phyloP scores from a whole-genome alignment of 2,888 invertebrate species.

The Cosmia pyralina region DNA sequence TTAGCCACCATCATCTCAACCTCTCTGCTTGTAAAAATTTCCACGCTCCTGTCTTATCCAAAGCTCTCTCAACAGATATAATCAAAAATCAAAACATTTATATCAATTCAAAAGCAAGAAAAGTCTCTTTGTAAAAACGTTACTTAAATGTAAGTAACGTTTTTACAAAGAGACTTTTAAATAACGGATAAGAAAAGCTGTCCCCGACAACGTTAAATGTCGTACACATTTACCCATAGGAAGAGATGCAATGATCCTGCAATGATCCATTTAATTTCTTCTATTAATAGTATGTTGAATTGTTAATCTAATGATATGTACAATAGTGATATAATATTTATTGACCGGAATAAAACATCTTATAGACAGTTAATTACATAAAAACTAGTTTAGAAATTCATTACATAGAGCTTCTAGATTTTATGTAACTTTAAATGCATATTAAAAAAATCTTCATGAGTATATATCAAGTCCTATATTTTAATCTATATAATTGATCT shows the following conservation, averaged over 20 bases:
- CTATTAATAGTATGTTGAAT: slow-evolving; percentile 4
- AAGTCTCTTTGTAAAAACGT: neutral
- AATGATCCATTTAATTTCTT: neutral
- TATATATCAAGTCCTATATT: neutral
- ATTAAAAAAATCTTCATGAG: neutral
- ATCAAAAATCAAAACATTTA: neutral
- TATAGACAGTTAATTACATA: slow-evolving; percentile 11
- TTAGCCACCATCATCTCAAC: neutral
- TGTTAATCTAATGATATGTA: slow-evolving; percentile 2
- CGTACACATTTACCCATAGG: neutral
- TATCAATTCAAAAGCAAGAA: neutral
- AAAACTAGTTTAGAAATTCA: slow-evolving; percentile 25
- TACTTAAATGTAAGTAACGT: too few species aligned
- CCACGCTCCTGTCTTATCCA: neutral
- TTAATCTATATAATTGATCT: neutral
- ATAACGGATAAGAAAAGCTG: neutral
- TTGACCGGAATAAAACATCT: slow-evolving; percentile 35
- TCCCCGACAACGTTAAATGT: neutral
- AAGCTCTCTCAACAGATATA: neutral
- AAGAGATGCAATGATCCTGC: neutral
- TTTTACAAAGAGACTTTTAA: too few species aligned
- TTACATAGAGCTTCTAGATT: slow-evolving; percentile 21
- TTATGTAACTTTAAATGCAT: slow-evolving; percentile 22
- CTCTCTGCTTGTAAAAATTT: neutral
- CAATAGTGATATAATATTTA: slow-evolving; percentile 15